These are phyloP conservation scores for Philypnodon macrostomus DNA, from an alignment of 2,797 vertebrate species.

Conservation along the genomic window DNA sequence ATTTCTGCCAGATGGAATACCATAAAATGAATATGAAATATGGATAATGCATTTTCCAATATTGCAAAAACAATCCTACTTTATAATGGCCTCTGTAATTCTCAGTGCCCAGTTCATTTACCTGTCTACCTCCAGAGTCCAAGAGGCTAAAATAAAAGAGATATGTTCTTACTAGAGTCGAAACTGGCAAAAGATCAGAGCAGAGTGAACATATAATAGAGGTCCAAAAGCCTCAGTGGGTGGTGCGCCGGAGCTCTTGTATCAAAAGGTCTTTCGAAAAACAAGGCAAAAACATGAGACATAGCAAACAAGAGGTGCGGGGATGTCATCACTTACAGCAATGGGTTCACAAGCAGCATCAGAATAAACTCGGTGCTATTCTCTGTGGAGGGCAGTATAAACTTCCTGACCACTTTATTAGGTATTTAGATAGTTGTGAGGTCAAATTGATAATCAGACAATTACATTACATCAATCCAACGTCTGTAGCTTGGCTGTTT, in stretches of 20 bases:
- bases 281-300: slow-evolving; percentile 35
- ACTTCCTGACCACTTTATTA: too few relatives aligned
- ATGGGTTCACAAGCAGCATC: slow-evolving; percentile 37
- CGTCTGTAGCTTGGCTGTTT: too few relatives aligned
- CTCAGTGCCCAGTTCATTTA: slow-evolving; percentile 23
- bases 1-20: too few relatives aligned
- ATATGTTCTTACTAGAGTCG: slow-evolving; percentile 44
- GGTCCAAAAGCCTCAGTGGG: slow-evolving; percentile 58
- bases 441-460: too few relatives aligned
- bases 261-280: slow-evolving; percentile 44
- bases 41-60: too few relatives aligned
- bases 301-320: slow-evolving; percentile 39
- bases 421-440: too few relatives aligned
- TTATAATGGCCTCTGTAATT: slow-evolving; percentile 15
- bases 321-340: slow-evolving; percentile 51
- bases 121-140: slow-evolving; percentile 33
- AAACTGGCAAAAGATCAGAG: slow-evolving; percentile 72
- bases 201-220: slow-evolving; percentile 65
- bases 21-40: too few relatives aligned
- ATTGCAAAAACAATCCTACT: too few relatives aligned
- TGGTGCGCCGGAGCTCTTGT: slow-evolving; percentile 56
- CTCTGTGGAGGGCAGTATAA: slow-evolving; percentile 14
- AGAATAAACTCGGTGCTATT: slow-evolving; percentile 26
- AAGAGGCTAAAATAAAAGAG: slow-evolving; percentile 32
- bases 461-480: too few relatives aligned